phyloP scores from a whole-genome alignment of 2,888 invertebrate species.

The Pseudanteris insignis region DNA sequence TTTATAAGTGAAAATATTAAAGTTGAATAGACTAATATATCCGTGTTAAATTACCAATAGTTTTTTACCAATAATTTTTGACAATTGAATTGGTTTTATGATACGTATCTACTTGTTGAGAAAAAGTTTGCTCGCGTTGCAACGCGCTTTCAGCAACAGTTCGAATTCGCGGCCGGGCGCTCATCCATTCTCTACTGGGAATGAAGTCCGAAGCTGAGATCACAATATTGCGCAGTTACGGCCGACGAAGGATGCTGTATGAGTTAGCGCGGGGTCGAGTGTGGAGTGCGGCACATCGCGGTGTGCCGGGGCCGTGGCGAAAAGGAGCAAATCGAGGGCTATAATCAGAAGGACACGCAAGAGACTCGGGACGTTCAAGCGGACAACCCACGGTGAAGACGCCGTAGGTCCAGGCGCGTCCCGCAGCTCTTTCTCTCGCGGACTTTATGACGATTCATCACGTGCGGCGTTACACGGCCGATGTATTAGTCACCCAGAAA shows the following conservation, averaged over 20 bases:
- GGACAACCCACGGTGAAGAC: conserved; percentile 61
- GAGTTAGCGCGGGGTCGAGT: conserved; percentile 19
- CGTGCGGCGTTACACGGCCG: conserved; percentile 71
- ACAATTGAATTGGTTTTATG: too few relatives aligned
- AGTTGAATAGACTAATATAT: too few relatives aligned
- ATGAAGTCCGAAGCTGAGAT: conserved; percentile 23
- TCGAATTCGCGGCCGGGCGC: conserved; percentile 2
- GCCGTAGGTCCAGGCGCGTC: conserved; percentile 51
- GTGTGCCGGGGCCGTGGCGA: conserved; percentile 21
- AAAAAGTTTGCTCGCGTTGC: too few relatives aligned
- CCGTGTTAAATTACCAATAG: too few relatives aligned
- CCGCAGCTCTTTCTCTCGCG: conserved; percentile 53
- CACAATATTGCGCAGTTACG: conserved; percentile 29
- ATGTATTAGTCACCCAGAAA: conserved; percentile 74
- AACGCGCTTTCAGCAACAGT: too few relatives aligned
- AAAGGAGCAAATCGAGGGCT: conserved; percentile 23
- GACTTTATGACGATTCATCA: conserved; percentile 66
- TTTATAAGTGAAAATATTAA: too few relatives aligned
- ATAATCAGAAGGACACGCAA: conserved; percentile 46
- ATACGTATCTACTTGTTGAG: too few relatives aligned
- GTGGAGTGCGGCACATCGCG: conserved; percentile 5
- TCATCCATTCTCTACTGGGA: conserved; percentile 14
- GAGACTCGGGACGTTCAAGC: conserved; percentile 58
- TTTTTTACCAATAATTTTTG: too few relatives aligned
- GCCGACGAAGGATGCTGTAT: conserved; percentile 7